These are phyloP conservation scores for Teleogryllus oceanicus DNA, from an alignment of 2,888 invertebrate species.

Conservation along the genomic window DNA sequence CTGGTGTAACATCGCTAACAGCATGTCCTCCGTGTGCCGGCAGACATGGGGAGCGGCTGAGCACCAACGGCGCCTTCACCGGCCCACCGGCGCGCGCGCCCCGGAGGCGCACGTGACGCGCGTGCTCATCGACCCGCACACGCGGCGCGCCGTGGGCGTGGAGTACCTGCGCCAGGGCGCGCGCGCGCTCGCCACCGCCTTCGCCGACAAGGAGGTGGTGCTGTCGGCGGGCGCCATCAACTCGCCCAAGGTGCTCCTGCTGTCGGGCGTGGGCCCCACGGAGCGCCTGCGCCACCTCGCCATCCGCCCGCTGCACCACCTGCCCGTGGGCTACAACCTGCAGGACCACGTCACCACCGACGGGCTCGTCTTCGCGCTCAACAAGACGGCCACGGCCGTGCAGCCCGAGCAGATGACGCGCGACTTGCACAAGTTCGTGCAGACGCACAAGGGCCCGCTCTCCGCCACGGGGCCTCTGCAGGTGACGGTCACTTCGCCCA, in stretches of 20 bases:
- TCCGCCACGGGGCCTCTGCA: conserved; percentile 36
- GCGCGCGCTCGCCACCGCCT: conserved; percentile 42
- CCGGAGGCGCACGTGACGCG: conserved; percentile 56
- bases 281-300: conserved; percentile 52
- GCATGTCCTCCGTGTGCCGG: not conserved
- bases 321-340: conserved; percentile 56
- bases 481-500: conserved; percentile 32
- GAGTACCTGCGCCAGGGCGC: conserved; percentile 45
- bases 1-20: no score
- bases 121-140: conserved; percentile 56
- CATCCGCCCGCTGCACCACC: conserved; percentile 58
- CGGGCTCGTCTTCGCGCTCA: conserved; percentile 54
- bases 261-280: conserved; percentile 64
- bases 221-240: conserved; percentile 58
- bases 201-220: conserved; percentile 57
- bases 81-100: conserved; percentile 54
- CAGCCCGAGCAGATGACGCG: conserved; percentile 37
- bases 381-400: conserved; percentile 41
- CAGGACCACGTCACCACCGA: conserved; percentile 68
- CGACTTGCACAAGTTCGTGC: conserved; percentile 39
- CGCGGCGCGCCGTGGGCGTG: conserved; percentile 54
- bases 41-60: conserved; percentile 56
- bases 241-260: conserved; percentile 61
- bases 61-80: conserved; percentile 62
- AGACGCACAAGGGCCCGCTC: conserved; percentile 40